Evolutionary conservation across 2,888 invertebrate genomes (phyloP).

Genomic region (Diarsia dahlii): DNA sequence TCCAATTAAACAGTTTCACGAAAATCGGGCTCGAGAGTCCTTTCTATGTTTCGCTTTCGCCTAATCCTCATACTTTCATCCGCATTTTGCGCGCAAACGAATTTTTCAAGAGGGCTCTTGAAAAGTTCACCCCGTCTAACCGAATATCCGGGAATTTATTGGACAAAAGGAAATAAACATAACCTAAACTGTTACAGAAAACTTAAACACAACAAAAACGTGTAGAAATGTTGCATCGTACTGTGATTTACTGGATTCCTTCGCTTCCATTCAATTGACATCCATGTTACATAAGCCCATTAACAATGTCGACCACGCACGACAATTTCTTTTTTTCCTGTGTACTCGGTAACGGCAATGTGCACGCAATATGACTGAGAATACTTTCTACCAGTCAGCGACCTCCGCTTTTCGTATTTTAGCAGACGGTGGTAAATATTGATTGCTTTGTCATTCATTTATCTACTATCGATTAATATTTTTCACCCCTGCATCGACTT

Average conservation of each 20-base stretch:
- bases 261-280: constrained; percentile 43
- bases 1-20: too few species aligned
- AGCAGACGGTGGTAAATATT: constrained; percentile 23
- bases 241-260: constrained; percentile 29
- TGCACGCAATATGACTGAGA: constrained; percentile 51
- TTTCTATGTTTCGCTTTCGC: too few species aligned
- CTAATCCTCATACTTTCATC: too few species aligned
- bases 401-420: constrained; percentile 34
- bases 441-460: constrained; percentile 21
- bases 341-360: constrained; percentile 13
- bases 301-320: constrained; percentile 53
- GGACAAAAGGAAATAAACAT: not conserved
- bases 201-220: constrained; percentile 9
- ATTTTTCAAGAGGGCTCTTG: too few species aligned
- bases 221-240: not conserved
- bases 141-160: not conserved
- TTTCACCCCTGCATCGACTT: not conserved
- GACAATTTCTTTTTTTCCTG: constrained; percentile 54
- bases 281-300: constrained; percentile 46
- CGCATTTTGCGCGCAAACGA: too few species aligned
- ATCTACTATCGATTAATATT: not conserved
- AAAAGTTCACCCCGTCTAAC: too few species aligned
- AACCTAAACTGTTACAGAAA: not conserved
- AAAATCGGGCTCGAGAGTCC: too few species aligned
- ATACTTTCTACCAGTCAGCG: constrained; percentile 60